These are phyloP conservation scores for Yponomeuta plumbellus DNA, from an alignment of 2,888 invertebrate genomes.

Conservation along the genomic window DNA sequence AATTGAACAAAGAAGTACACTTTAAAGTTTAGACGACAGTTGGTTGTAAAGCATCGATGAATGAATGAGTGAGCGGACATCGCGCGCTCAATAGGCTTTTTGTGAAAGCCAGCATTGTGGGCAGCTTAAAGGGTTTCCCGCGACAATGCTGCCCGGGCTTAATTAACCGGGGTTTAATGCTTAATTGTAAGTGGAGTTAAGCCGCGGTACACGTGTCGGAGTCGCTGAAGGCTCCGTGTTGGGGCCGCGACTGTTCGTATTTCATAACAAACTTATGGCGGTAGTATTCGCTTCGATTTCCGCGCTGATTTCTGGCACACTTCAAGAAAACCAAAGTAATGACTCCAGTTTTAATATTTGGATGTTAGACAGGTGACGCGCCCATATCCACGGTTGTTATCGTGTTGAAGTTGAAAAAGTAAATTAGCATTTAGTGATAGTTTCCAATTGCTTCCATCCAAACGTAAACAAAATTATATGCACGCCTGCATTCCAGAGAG, in stretches of 20 bases:
- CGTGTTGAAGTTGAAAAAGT: too few relatives aligned
- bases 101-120: slow-evolving; percentile 59
- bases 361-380: too few relatives aligned
- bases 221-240: slow-evolving; percentile 48
- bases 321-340: too few relatives aligned
- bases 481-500: too few relatives aligned
- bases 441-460: too few relatives aligned
- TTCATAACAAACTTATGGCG: slow-evolving; percentile 31
- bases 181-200: slow-evolving; percentile 73
- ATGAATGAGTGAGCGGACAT: slow-evolving; percentile 32
- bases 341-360: too few relatives aligned
- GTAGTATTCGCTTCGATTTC: not conserved
- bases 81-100: slow-evolving; percentile 53
- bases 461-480: too few relatives aligned
- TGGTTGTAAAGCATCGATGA: slow-evolving; percentile 32
- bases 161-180: slow-evolving; percentile 73
- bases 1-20: not conserved
- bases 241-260: slow-evolving; percentile 48
- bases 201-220: slow-evolving; percentile 68
- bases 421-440: too few relatives aligned
- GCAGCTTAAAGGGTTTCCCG: slow-evolving; percentile 61
- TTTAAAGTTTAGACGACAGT: not conserved
- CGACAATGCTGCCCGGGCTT: slow-evolving; percentile 67
- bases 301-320: too few relatives aligned
- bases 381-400: too few relatives aligned